Percentiles rank a stretch among this genome's conserved stretches.
phyloP scores from a whole-genome alignment of 2,797 vertebrate genomes.

The Sebastes nivosus region DNA sequence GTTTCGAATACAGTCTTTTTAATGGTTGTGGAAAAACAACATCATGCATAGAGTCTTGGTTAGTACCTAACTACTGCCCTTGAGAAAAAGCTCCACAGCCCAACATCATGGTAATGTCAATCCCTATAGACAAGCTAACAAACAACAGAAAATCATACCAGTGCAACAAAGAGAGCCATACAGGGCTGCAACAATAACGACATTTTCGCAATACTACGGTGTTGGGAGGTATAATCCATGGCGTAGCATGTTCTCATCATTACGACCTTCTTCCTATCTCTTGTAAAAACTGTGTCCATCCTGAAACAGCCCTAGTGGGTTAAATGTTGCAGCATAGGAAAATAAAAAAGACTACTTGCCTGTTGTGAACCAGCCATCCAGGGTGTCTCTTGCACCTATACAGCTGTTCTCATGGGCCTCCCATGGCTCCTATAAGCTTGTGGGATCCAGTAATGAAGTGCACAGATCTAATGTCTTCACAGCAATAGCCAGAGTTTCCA shows the following conservation, averaged over 20 bases:
- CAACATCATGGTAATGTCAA: not conserved
- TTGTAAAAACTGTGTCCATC: not conserved
- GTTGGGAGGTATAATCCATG: not conserved
- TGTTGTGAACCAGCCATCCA: not conserved
- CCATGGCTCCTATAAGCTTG: not conserved
- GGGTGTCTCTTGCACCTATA: not conserved
- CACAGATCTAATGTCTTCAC: not conserved
- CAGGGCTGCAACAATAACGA: not conserved
- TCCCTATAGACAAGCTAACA: not conserved
- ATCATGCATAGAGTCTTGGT: not conserved
- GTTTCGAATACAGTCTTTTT: not conserved
- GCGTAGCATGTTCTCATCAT: not conserved
- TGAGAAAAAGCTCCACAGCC: not conserved
- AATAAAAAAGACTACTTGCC: not conserved
- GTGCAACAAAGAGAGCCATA: not conserved
- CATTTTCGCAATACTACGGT: not conserved
- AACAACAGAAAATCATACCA: not conserved
- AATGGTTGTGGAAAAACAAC: not conserved
- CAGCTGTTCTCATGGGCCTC: not conserved
- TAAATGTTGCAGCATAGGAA: not conserved
- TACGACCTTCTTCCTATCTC: too few relatives aligned
- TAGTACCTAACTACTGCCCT: not conserved
- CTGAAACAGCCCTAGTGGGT: not conserved
- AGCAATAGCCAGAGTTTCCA: not conserved
- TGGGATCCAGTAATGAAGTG: not conserved